Conservation (phyloP, 1,140 invertebrate species). For the Zaprionus kolodkinae region DNA sequence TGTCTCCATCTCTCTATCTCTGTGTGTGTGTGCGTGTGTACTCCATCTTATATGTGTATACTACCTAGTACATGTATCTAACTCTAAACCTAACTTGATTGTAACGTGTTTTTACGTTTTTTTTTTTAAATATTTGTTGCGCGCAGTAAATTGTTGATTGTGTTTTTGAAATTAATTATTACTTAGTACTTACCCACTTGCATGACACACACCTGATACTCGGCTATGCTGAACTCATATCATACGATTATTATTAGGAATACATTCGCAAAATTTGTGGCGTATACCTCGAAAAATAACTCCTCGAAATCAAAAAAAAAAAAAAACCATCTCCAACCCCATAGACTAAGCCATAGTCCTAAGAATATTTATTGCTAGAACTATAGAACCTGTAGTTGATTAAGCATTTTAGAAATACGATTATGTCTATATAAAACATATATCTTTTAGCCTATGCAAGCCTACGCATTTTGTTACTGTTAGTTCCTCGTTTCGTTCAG, state of each 20-base stretch:
- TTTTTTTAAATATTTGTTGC: constrained; percentile 65
- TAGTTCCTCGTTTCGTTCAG: constrained; percentile 33
- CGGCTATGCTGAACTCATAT: constrained; percentile 38
- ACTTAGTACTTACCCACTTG: constrained; percentile 53
- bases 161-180: constrained; percentile 52
- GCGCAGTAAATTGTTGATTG: constrained; percentile 56
- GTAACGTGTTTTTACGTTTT: constrained; percentile 54
- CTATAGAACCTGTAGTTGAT: constrained; percentile 36
- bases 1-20: constrained; percentile 39
- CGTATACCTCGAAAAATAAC: background rate
- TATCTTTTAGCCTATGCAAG: constrained; percentile 38
- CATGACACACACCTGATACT: constrained; percentile 53
- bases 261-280: constrained; percentile 9
- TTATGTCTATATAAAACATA: constrained; percentile 37
- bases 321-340: background rate
- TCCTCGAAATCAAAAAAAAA: background rate
- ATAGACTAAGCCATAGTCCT: constrained; percentile 21
- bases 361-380: constrained; percentile 34
- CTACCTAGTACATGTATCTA: constrained; percentile 58
- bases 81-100: constrained; percentile 52
- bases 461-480: constrained; percentile 40
- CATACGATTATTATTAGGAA: constrained; percentile 17
- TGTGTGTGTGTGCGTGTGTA: constrained; percentile 46
- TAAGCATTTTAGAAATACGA: constrained; percentile 48
- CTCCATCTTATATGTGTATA: constrained; percentile 23